phyloP scores from a whole-genome alignment of 2,797 vertebrate species.

The Gephyroberyx darwinii region DNA sequence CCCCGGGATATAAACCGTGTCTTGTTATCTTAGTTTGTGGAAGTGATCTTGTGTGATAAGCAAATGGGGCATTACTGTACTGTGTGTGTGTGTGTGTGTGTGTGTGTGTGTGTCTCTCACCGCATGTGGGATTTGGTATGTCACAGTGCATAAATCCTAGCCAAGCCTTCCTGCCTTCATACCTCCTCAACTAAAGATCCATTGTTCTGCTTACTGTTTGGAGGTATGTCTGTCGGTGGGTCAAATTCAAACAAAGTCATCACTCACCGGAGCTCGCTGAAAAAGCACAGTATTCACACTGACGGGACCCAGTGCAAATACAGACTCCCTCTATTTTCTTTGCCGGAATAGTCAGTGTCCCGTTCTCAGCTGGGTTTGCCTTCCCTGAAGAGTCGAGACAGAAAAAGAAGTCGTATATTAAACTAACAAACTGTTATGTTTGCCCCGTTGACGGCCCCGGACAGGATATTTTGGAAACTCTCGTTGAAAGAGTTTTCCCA shows the following conservation, averaged over 20 bases:
- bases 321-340: conserved; percentile 70
- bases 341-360: conserved; percentile 42
- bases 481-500: conserved; percentile 67
- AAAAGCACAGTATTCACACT: conserved; percentile 58
- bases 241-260: conserved; percentile 77
- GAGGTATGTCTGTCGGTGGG: conserved; percentile 75
- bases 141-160: conserved; percentile 71
- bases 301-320: conserved; percentile 56
- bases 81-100: conserved; percentile 29
- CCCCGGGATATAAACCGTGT: conserved; percentile 24
- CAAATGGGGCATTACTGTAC: conserved; percentile 60
- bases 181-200: conserved; percentile 67
- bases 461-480: conserved; percentile 75
- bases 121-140: conserved; percentile 66
- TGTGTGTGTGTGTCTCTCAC: conserved; percentile 51
- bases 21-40: conserved; percentile 46
- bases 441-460: conserved; percentile 59
- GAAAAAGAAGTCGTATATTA: conserved; percentile 57
- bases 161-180: conserved; percentile 73
- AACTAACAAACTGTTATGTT: conserved; percentile 68
- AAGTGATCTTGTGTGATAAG: conserved; percentile 69
- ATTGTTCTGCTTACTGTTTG: conserved; percentile 79
- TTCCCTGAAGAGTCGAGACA: conserved; percentile 53
- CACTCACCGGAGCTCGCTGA: conserved; percentile 72
- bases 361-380: conserved; percentile 58